Evolutionary conservation across 2,888 invertebrate genomes (phyloP).

Genomic region (Philonicus albiceps): DNA sequence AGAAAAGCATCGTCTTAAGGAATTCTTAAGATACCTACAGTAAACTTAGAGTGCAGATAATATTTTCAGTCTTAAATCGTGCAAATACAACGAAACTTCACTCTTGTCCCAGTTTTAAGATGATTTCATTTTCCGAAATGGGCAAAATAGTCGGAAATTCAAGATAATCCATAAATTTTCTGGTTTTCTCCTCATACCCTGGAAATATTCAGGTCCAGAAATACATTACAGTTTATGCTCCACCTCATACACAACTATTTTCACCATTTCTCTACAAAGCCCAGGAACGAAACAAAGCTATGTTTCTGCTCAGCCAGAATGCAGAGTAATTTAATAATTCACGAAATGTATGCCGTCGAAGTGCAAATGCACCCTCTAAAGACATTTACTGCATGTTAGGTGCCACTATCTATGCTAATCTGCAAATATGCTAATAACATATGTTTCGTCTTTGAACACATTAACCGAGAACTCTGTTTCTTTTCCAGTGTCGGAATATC

Average conservation of each 20-base stretch:
- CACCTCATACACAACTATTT: neutral
- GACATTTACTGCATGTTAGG: neutral
- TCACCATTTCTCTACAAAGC: neutral
- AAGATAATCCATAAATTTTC: neutral
- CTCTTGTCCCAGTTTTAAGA: neutral
- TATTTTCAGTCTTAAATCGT: neutral
- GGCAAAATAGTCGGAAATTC: neutral
- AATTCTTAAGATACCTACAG: neutral
- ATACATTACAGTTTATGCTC: neutral
- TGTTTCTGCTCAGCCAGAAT: neutral
- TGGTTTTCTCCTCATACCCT: neutral
- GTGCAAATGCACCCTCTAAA: neutral
- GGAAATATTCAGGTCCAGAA: neutral
- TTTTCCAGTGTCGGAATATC: neutral
- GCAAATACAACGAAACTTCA: neutral
- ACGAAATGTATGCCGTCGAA: neutral
- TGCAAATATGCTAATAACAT: neutral
- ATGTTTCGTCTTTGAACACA: neutral
- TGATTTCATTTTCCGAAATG: neutral
- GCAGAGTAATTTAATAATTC: neutral
- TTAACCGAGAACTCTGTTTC: neutral
- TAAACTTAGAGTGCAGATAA: neutral
- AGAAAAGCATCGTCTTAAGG: neutral
- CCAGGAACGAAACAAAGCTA: neutral
- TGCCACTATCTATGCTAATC: neutral